Conservation (phyloP, 1,140 invertebrate genomes). For the Drosophila seguyi region DNA sequence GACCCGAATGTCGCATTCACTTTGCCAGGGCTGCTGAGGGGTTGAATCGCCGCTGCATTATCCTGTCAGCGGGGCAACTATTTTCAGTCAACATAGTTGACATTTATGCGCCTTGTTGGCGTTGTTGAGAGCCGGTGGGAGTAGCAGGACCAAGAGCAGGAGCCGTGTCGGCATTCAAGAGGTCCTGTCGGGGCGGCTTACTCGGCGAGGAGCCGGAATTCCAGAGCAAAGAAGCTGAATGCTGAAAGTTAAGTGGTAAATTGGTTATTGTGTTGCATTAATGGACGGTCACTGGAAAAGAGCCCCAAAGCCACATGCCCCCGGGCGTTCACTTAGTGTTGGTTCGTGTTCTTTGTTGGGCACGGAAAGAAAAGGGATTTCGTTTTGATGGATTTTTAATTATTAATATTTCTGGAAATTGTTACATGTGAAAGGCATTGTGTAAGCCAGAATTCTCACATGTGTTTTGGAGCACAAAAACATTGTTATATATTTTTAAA, state of each 20-base stretch:
- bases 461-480: neutral
- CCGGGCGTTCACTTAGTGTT: slow-evolving; percentile 6
- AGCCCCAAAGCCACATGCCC: slow-evolving; percentile 13
- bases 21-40: slow-evolving; percentile 32
- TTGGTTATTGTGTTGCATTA: slow-evolving; percentile 73
- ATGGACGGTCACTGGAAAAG: slow-evolving; percentile 44
- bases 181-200: slow-evolving; percentile 43
- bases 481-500: neutral
- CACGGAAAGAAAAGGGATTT: slow-evolving; percentile 1
- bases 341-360: slow-evolving; percentile 7
- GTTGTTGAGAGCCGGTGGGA: slow-evolving; percentile 12
- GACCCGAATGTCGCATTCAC: slow-evolving; percentile 56
- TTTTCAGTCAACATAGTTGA: slow-evolving; percentile 77
- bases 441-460: neutral
- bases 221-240: slow-evolving; percentile 50
- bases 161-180: slow-evolving; percentile 19
- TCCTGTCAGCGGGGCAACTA: slow-evolving; percentile 67
- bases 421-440: neutral
- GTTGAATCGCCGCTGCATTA: slow-evolving; percentile 58
- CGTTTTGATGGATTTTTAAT: neutral
- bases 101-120: slow-evolving; percentile 71
- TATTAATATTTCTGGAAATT: neutral
- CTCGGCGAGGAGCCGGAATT: slow-evolving; percentile 35
- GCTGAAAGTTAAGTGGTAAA: slow-evolving; percentile 70
- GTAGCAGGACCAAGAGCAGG: slow-evolving; percentile 12